Base-by-base conservation (phyloP, 2,888 invertebrate genomes). In the Scaptomyza caliginosa region DNA sequence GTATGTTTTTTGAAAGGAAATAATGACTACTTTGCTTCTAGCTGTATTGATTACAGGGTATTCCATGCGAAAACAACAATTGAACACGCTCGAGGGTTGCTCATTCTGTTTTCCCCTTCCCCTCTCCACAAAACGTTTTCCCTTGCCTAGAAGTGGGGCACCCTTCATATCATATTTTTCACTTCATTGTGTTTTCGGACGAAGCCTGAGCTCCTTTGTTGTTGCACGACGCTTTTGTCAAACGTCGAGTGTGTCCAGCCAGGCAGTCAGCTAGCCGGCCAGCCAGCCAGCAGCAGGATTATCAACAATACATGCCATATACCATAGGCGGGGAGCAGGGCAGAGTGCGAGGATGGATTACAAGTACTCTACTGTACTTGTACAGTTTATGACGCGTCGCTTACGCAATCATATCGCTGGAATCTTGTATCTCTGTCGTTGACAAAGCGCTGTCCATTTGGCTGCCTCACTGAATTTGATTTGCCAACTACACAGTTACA, bases 121-220 rank as follows among this genome's bases (percentile, higher is more conserved):
- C 13, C 30, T 2, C 13, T 7, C 2, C 4, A 1, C 34, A 3
- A 0, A 26, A 26, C 24, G 5, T 34, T 34, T 13, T 17, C 17
- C 6, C 8, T 10, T 17, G 19, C 11, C 10, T 39, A 11, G 5
- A 6, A 11, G 38, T 11, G 16, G 13, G 46, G 13, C 32, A 46
- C 38, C 46, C 39, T 60, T 46, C 48, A 76, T 67, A 83, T 79
- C 79, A 88, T 88, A 88, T 87, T 88, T 77, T 84, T 86, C 77
- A 77, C 80, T 82, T 71, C 78, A 88, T 88, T 87, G 89, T 88
- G 88, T 67, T 84, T 72, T 67, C 71, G 72, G 19, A 19, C 43
- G 26, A 8, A 36, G 21, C 40, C 49, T 42, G 32, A 32, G 64
- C 26, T 50, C 39, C 70, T 43, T 72, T 72, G 72, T 72, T 30